Evolutionary conservation across 2,113 vertebrate species (phyloP).

Genomic region (Lepidothrix coronata): DNA sequence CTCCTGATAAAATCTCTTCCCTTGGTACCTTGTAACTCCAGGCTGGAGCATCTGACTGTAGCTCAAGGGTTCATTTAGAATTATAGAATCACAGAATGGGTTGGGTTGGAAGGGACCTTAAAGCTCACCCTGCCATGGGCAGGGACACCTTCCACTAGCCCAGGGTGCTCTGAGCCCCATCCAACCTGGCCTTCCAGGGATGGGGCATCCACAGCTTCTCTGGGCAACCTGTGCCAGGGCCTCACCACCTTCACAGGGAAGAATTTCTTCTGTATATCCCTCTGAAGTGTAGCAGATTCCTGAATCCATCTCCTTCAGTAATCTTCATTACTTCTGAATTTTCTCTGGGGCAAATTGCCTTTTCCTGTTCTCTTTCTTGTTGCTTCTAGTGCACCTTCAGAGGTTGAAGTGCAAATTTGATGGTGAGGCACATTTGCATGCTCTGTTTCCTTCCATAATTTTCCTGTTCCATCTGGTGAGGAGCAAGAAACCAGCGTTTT

Average conservation of each 20-base stretch:
- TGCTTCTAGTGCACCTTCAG: not conserved
- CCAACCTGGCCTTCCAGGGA: not conserved
- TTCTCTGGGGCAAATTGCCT: not conserved
- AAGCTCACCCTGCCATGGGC: not conserved
- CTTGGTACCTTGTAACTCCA: too few relatives aligned
- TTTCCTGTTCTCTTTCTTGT: not conserved
- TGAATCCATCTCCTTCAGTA: not conserved
- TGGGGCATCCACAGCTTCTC: not conserved
- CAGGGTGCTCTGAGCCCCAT: not conserved
- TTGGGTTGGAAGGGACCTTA: not conserved
- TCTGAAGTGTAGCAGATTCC: not conserved
- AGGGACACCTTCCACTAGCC: not conserved
- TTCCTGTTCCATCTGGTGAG: not conserved
- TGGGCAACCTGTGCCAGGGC: not conserved
- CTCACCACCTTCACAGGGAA: not conserved
- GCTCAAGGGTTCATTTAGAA: fast-evolving
- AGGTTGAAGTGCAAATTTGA: not conserved
- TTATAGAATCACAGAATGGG: too few relatives aligned
- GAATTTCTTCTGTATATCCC: not conserved
- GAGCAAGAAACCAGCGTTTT: not conserved
- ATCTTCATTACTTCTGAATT: not conserved
- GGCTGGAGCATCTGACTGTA: fast-evolving
- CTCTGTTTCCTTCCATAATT: not conserved
- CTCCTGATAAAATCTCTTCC: not conserved
- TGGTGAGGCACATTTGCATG: not conserved